Conservation (phyloP, 2,797 vertebrate genomes). For the Aphelocoma californica region DNA sequence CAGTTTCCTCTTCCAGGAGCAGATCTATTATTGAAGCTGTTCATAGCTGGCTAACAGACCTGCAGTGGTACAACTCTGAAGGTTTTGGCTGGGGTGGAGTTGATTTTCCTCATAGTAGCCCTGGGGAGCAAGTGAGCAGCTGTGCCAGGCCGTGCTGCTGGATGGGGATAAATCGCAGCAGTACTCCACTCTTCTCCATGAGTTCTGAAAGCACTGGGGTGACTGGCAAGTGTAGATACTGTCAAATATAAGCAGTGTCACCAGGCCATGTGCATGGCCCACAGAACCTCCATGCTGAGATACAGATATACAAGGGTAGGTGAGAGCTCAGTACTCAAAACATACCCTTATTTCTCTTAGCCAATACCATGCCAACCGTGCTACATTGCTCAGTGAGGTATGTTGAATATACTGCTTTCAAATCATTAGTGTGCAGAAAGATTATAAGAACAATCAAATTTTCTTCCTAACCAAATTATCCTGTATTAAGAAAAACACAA, state of each 20-base stretch:
- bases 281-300: not conserved
- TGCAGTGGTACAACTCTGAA: not conserved
- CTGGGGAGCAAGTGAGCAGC: rapidly evolving
- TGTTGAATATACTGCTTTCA: not conserved
- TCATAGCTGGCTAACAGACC: not conserved
- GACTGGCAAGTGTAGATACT: no score
- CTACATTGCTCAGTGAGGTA: not conserved
- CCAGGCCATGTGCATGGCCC: no score
- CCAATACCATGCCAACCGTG: not conserved
- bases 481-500: not conserved
- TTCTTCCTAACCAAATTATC: slow-evolving; percentile 22
- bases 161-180: not conserved
- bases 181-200: not conserved
- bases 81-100: not conserved
- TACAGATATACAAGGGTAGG: not conserved
- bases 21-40: not conserved
- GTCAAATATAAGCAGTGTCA: not conserved
- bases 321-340: not conserved
- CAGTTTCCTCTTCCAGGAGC: not conserved
- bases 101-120: not conserved
- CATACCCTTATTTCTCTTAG: not conserved
- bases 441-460: slow-evolving; percentile 39
- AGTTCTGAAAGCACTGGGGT: not conserved
- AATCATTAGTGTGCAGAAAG: slow-evolving; percentile 3
- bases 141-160: rapidly evolving